Conservation (phyloP, 2,797 vertebrate species). For the Pseudomugil gertrudae region DNA sequence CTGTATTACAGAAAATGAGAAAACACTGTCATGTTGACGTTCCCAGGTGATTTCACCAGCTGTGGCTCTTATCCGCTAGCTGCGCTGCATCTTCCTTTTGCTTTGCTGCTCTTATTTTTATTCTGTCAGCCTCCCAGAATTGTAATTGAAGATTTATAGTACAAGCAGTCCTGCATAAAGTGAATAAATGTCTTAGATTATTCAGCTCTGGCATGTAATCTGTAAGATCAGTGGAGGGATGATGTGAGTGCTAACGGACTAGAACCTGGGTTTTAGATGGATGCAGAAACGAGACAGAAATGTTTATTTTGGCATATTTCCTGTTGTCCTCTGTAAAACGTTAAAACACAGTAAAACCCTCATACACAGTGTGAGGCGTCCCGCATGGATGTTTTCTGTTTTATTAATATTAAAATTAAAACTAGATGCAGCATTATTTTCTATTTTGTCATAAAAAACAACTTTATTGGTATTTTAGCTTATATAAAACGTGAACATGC, state of each 20-base stretch:
- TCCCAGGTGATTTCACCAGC: slow-evolving; percentile 70
- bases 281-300: background rate
- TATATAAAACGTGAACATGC: too few species aligned
- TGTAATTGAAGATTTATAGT: slow-evolving; percentile 65
- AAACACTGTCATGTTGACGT: slow-evolving; percentile 30
- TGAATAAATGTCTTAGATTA: slow-evolving; percentile 40
- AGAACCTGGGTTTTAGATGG: slow-evolving; percentile 4
- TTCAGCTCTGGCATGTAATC: slow-evolving; percentile 32
- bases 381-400: too few species aligned
- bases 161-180: slow-evolving; percentile 17
- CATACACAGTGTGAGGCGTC: too few species aligned
- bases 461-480: too few species aligned
- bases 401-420: too few species aligned
- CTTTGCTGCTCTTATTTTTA: slow-evolving; percentile 36
- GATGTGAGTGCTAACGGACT: slow-evolving; percentile 11
- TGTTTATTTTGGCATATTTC: background rate
- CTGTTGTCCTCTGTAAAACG: background rate
- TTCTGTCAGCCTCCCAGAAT: slow-evolving; percentile 44
- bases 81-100: slow-evolving; percentile 52
- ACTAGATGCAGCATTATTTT: too few species aligned
- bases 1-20: slow-evolving; percentile 39
- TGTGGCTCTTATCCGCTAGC: slow-evolving; percentile 56
- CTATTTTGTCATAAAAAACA: too few species aligned
- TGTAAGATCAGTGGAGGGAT: slow-evolving; percentile 16
- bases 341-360: background rate